phyloP scores from a whole-genome alignment of 53 echinoderm and acorn worm genomes.

The Glandiceps talaboti region DNA sequence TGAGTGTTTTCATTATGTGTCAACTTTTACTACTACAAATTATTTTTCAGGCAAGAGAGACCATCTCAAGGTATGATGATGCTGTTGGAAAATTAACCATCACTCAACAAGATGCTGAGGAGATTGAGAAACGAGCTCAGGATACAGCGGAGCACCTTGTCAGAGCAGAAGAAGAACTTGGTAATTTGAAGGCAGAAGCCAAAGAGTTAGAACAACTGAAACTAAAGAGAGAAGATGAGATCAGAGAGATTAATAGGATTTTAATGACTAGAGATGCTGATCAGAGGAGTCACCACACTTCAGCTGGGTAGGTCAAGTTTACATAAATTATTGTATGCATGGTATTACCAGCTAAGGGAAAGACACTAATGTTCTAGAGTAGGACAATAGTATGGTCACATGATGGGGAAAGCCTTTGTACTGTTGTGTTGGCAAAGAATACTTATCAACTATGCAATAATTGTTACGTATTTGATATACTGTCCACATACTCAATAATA shows the following conservation, averaged over 20 bases:
- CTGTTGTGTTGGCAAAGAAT: too few relatives aligned
- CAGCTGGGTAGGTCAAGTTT: background rate
- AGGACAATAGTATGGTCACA: too few relatives aligned
- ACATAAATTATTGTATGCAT: too few relatives aligned
- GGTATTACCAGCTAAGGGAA: too few relatives aligned
- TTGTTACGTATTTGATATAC: too few relatives aligned
- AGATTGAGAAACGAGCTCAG: constrained; percentile 60
- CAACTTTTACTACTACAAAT: too few relatives aligned
- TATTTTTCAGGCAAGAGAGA: constrained; percentile 38
- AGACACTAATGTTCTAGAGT: too few relatives aligned
- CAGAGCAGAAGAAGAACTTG: constrained; percentile 39
- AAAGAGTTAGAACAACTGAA: constrained; percentile 28
- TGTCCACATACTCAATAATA: too few relatives aligned
- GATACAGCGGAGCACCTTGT: constrained; percentile 37
- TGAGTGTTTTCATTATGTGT: too few relatives aligned
- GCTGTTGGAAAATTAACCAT: constrained; percentile 25
- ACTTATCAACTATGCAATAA: too few relatives aligned
- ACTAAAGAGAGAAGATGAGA: constrained; percentile 21
- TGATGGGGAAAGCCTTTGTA: too few relatives aligned
- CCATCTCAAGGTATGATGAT: constrained; percentile 38
- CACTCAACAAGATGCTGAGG: constrained; percentile 38
- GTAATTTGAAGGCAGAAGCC: constrained; percentile 25
- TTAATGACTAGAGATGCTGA: constrained; percentile 47
- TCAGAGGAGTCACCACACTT: constrained; percentile 32
- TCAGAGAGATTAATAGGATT: constrained; percentile 31